Base-by-base conservation (phyloP, 2,113 vertebrate genomes). In the Plotosus lineatus region DNA sequence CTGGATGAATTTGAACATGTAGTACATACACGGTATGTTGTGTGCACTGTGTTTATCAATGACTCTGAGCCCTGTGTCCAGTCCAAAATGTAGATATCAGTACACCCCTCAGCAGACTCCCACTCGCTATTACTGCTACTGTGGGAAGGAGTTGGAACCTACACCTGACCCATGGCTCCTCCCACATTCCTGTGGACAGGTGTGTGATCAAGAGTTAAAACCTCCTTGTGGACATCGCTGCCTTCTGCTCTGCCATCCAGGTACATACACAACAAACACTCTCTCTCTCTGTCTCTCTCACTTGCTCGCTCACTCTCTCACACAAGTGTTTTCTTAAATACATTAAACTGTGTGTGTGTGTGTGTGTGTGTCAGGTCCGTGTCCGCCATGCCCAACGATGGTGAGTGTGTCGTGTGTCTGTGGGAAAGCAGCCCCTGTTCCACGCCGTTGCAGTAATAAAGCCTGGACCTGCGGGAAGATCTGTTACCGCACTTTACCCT, bases 341-440 rank as follows among this genome's bases (percentile, higher is more conserved):
- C n/a, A n/a, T n/a, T n/a, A n/a, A n/a, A n/a, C n/a, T 75, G 58
- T 69, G 63, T 68, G 8, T n/a, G 33, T 71, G 28, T 83, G 21
- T 77, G 21, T 83, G 38, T 87, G 53, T 78, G 19, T 78, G 28
- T 40, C 82, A 98, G 97, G 97, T 66, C 97, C 97, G 0, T 99
- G 98, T 31, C 98, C 98, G 0, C 97, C 97, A 1, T 99, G 97
- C 86, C 97, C 98, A 23, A 97, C 98, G 92, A 97, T 98, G 97
- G 94, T 99, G 14, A 91, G 93, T 1, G 95, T 92, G 7, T 92
- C 95, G 5, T 98, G 98, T 84, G 85, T 96, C 87, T 99, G 98
- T 83, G 91, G 92, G 82, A 97, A 96, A 76, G 96, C 95, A 2
- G 95, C 90, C 61, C 91, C 96, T 14, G 90, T 98, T 73, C 94